Evolutionary conservation across 1,140 invertebrate genomes (phyloP).

Genomic region (Steinernema khuongi): DNA sequence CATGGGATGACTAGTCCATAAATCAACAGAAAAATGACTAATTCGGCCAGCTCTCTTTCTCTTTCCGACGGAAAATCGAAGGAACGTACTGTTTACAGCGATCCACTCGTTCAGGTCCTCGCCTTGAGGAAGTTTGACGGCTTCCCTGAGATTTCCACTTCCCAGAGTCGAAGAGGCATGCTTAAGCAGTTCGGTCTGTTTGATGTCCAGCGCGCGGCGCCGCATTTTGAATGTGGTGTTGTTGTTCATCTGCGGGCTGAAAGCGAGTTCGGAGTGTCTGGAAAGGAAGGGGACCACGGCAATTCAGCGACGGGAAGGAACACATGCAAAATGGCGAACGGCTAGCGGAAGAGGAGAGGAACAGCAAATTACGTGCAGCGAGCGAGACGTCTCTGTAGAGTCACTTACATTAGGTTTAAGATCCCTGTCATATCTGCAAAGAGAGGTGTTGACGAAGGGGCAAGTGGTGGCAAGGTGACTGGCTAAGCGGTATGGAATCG

Average conservation of each 20-base stretch:
- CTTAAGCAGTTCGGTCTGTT: slow-evolving; percentile 4
- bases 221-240: background rate
- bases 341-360: background rate
- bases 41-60: background rate
- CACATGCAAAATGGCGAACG: background rate
- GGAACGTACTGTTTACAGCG: slow-evolving; percentile 86
- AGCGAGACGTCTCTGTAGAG: background rate
- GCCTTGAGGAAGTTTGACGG: slow-evolving; percentile 92
- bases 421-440: slow-evolving; percentile 10
- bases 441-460: background rate
- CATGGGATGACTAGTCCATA: background rate
- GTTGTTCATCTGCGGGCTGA: slow-evolving; percentile 12
- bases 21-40: slow-evolving; percentile 2
- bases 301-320: background rate
- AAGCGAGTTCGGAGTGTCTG: background rate
- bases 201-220: background rate
- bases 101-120: slow-evolving; percentile 99
- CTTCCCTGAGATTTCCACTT: slow-evolving; percentile 87
- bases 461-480: background rate
- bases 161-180: slow-evolving; percentile 88
- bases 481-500: background rate
- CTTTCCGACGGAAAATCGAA: background rate
- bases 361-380: background rate
- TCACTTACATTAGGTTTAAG: slow-evolving; percentile 10
- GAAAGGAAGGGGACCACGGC: background rate